Evolutionary conservation across 30 jellyfish, hydroid and myxozoan species (phyloP), one percentile per base, ranked within the genome.

Genomic region (Rhopilema esculentum): DNA sequence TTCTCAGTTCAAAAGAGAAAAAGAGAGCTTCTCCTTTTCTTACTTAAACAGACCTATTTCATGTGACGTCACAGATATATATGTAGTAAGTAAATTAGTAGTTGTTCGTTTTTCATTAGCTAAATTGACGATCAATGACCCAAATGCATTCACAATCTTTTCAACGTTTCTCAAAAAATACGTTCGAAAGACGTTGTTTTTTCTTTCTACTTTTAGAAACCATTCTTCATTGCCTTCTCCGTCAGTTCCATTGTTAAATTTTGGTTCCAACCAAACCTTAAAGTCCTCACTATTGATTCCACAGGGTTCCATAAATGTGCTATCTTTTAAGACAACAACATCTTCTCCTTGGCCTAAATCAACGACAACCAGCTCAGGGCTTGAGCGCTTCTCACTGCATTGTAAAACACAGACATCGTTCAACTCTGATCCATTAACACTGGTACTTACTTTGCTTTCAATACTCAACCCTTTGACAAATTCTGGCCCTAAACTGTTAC

Each of bases 271-370:
- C 63, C 68, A 52, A 23, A 85, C 75, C 19, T 23, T 32, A 48
- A 48, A 32, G 24, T 85, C 88, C 28, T 85, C 67, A 69, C 76
- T 87, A 65, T 85, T 85, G 65, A 85, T 85, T 23, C 52, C 66
- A 65, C 94, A 85, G 8, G 94, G 94, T 0, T 49, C 83, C 23
- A 85, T n/a, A 28, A 85, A 85, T 23, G 94, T 85, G 31, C 94
- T 85, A 32, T 85, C 94, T 77, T 85, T 85, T n/a, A 85, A 49
- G 0, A 85, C 94, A 23, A 85, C 33, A 31, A 77, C 80, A 74
- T 85, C 94, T 32, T 63, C 62, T 15, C 94, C 94, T 1, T 48
- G 84, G 22, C 77, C 32, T 16, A 85, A 67, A 64, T 85, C 94
- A 0, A 85, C 77, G 16, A 65, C 50, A 50, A 80, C 71, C 21